phyloP scores from a whole-genome alignment of 2,797 vertebrate species.

The Falco rusticolus region DNA sequence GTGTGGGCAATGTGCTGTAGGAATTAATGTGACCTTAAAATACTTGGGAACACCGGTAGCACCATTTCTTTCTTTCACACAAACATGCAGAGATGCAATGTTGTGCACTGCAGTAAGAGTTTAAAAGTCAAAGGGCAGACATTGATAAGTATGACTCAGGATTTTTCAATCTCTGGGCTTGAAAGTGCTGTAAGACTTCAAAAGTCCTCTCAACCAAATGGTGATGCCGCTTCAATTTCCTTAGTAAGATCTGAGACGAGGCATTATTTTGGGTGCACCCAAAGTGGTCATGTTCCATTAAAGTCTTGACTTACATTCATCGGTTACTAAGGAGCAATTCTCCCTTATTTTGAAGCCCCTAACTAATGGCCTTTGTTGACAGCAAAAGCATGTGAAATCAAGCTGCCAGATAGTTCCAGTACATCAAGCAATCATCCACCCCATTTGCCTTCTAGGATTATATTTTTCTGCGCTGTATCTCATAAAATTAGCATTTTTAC shows the following conservation, averaged over 20 bases:
- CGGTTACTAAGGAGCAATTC: background rate
- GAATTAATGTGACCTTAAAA: background rate
- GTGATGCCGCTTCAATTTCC: rapidly evolving
- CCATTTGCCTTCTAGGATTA: background rate
- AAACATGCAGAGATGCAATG: background rate
- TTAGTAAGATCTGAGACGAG: background rate
- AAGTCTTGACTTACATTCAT: background rate
- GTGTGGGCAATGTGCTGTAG: rapidly evolving
- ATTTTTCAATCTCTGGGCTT: background rate
- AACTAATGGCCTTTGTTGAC: background rate
- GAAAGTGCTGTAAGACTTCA: background rate
- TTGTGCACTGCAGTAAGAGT: background rate
- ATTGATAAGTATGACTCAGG: background rate
- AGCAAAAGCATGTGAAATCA: background rate
- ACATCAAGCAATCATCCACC: background rate
- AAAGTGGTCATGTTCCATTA: background rate
- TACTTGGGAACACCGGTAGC: background rate
- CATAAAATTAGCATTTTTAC: background rate
- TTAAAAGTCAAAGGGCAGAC: background rate
- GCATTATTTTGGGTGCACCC: background rate
- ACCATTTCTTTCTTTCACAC: background rate
- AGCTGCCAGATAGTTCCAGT: background rate
- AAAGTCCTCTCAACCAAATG: background rate
- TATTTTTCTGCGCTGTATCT: background rate
- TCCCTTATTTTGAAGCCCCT: background rate